Percentiles rank a stretch among this genome's conserved stretches.
These are phyloP conservation scores for Odontocolon sp. DNA, from an alignment of 2,888 invertebrate species.

Conservation along the genomic window DNA sequence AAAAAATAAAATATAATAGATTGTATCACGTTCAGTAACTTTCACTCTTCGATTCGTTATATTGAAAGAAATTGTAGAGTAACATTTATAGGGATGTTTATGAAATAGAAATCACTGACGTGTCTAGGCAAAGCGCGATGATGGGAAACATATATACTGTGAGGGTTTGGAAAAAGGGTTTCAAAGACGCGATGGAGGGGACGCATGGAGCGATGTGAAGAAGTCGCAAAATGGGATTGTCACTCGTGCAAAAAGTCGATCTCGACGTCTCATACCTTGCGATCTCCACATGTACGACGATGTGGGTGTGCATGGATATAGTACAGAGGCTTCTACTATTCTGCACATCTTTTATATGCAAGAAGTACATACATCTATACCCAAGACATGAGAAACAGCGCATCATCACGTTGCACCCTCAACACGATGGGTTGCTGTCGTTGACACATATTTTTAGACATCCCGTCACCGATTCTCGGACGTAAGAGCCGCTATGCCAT, in stretches of 20 bases:
- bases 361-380: not conserved
- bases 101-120: slow-evolving; percentile 1
- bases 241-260: slow-evolving; percentile 54
- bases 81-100: not conserved
- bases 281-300: not conserved
- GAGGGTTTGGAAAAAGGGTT: slow-evolving; percentile 1
- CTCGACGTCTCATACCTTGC: slow-evolving; percentile 32
- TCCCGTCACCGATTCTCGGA: slow-evolving; percentile 24
- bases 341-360: slow-evolving; percentile 15
- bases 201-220: slow-evolving; percentile 5
- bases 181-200: not conserved
- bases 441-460: slow-evolving; percentile 42
- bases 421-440: slow-evolving; percentile 7
- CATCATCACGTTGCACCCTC: slow-evolving; percentile 17
- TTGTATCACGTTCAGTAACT: too few species aligned
- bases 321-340: not conserved
- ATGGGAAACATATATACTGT: not conserved
- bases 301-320: too few species aligned
- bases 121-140: slow-evolving; percentile 3
- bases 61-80: not conserved
- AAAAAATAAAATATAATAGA: too few species aligned
- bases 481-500: not conserved
- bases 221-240: slow-evolving; percentile 59
- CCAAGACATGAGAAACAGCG: slow-evolving; percentile 1
- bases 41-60: not conserved